A percentile compares a stretch with the other conserved stretches of the same genome.
Conservation (phyloP, 2,113 vertebrate species). For the Centropristis striata region DNA sequence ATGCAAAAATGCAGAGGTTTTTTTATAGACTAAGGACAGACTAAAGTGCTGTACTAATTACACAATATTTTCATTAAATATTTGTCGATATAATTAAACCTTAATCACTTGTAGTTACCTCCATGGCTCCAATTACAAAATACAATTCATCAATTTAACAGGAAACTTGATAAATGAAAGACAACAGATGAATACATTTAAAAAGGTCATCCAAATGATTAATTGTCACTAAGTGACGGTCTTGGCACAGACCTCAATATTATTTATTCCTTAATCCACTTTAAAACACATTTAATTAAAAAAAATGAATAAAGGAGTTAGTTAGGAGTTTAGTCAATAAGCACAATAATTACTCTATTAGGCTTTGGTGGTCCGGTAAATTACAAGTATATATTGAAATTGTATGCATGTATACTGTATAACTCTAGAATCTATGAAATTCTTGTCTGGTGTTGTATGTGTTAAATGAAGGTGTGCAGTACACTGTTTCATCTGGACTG, state of each 20-base stretch:
- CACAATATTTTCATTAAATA: background rate
- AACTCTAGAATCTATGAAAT: slow-evolving; percentile 15
- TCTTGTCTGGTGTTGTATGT: slow-evolving; percentile 45
- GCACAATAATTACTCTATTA: background rate
- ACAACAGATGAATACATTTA: background rate
- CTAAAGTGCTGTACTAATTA: too few species aligned
- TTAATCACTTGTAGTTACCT: background rate
- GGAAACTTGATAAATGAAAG: background rate
- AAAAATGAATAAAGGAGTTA: background rate
- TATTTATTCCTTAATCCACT: too few species aligned
- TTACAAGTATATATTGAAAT: background rate
- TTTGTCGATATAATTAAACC: background rate
- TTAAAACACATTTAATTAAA: background rate
- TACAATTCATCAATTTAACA: background rate
- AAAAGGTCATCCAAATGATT: background rate
- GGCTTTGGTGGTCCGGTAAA: background rate
- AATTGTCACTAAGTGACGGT: background rate
- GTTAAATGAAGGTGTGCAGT: slow-evolving; percentile 63
- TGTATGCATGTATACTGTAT: background rate
- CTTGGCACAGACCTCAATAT: background rate
- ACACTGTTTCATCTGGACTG: slow-evolving; percentile 72
- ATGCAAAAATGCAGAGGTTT: background rate
- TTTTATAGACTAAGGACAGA: background rate
- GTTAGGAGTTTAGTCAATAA: background rate
- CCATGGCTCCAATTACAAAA: background rate